phyloP scores from a whole-genome alignment of 2,888 invertebrate genomes.

The Amiota minor region DNA sequence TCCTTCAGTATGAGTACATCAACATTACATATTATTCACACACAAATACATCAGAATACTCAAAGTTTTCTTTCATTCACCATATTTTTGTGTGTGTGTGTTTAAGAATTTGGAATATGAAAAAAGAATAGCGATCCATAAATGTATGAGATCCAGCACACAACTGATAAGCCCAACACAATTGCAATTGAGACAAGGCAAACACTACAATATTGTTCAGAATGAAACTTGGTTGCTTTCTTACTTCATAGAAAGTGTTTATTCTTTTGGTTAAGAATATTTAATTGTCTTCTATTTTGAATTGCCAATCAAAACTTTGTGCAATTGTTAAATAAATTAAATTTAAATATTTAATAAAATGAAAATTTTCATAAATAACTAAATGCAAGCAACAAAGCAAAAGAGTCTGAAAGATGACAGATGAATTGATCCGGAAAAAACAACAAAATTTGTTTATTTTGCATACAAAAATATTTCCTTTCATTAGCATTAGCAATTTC shows the following conservation, averaged over 20 bases:
- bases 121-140: no score
- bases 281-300: no score
- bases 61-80: background rate
- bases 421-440: background rate
- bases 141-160: background rate
- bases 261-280: no score
- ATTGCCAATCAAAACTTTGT: background rate
- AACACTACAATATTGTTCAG: no score
- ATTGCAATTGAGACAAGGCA: background rate
- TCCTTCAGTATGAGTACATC: slow-evolving; percentile 2
- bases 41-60: background rate
- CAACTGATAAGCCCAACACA: slow-evolving; percentile 21
- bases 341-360: slow-evolving; percentile 20
- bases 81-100: background rate
- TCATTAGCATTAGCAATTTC: no score
- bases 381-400: background rate
- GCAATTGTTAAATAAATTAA: slow-evolving; percentile 9
- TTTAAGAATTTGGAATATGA: background rate
- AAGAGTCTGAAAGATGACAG: background rate
- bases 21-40: background rate
- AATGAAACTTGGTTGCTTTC: no score
- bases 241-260: no score
- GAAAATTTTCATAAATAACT: background rate
- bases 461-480: no score
- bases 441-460: background rate